phyloP scores from a whole-genome alignment of 1,140 invertebrate genomes.

The Meteorus sp. region DNA sequence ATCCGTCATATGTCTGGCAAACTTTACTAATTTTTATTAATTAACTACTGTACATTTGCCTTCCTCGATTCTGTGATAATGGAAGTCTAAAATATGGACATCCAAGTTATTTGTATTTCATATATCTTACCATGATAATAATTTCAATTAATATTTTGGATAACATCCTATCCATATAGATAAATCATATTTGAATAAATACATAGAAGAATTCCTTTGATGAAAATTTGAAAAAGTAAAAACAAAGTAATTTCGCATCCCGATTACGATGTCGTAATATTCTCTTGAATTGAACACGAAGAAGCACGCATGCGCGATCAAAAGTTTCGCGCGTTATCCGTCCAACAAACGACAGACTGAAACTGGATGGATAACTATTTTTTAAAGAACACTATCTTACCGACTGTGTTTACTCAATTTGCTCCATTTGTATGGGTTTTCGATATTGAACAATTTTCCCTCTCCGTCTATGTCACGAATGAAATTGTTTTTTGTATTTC shows the following conservation, averaged over 20 bases:
- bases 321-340: conserved; percentile 15
- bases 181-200: no score
- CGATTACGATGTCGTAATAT: neutral
- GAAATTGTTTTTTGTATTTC: no score
- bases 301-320: neutral
- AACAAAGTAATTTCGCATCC: no score
- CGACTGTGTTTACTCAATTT: neutral
- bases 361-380: neutral
- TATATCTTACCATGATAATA: no score
- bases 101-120: no score
- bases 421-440: neutral
- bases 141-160: no score
- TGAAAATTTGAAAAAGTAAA: no score
- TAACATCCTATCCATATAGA: no score
- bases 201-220: no score
- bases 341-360: neutral
- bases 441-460: no score
- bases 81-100: no score
- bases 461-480: no score
- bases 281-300: neutral
- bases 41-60: neutral
- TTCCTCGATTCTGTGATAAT: neutral
- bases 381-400: conserved; percentile 1
- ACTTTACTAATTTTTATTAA: neutral
- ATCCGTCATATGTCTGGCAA: neutral